Base-by-base conservation (phyloP, 1,140 invertebrate genomes). In the Harlomillsia oculata region DNA sequence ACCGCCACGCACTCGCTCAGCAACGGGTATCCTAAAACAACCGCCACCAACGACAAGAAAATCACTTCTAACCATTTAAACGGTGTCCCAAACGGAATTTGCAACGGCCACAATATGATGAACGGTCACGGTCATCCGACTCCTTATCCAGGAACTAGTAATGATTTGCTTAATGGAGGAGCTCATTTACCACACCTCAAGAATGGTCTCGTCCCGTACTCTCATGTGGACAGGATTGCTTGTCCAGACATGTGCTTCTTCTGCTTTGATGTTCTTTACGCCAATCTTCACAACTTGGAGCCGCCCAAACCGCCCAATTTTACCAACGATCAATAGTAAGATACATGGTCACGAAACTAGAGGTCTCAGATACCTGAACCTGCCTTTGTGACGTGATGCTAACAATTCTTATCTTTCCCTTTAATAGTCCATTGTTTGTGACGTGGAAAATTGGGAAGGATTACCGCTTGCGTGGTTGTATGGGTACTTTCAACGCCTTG, bases 361-460 rank as follows among this genome's bases (percentile, higher is more conserved):
- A n/a, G n/a, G n/a, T n/a, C n/a, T n/a, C n/a, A n/a, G n/a, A n/a
- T n/a, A n/a, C n/a, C n/a, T n/a, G n/a, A n/a, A n/a, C n/a, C n/a
- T n/a, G n/a, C n/a, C n/a, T n/a, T n/a, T n/a, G n/a, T n/a, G n/a
- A n/a, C n/a, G n/a, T 34, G 45, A 39, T 14, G 13, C 18, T 64
- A 28, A 43, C 23, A 6, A 39, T 45, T n/a, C 34, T 59, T 11
- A 14, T 64, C 69, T 67, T 70, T 64, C n/a, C n/a, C n/a, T 74
- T 85, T 3, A 84, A 55, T 77, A 96, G 93, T 75, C 95, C 94
- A 45, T 77, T 99, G 67, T 99, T 99, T 81, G 95, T 99, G 26
- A 97, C 95, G 53, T 99, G 95, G 95, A 90, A 90, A 71, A 91
- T 91, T 69, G 94, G 95, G 16, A 87, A 88, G 70, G 94, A 97